These are phyloP conservation scores for Xestia sexstrigata DNA, from an alignment of 2,888 invertebrate genomes.

Conservation along the genomic window DNA sequence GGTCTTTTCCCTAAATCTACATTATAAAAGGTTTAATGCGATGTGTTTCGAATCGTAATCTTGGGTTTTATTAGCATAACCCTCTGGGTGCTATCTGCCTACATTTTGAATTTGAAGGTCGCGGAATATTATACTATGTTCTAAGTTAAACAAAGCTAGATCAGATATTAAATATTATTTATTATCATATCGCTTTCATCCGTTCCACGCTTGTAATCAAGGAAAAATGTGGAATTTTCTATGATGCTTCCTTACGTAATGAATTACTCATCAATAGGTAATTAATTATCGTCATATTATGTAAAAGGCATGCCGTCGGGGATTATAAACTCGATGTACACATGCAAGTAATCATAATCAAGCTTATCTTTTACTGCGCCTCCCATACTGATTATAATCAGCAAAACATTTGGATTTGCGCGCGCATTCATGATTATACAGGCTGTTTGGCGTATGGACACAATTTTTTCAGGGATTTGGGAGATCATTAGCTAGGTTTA, in stretches of 20 bases:
- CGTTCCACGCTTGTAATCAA: not conserved
- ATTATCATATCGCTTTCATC: not conserved
- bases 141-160: not conserved
- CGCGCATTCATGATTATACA: not conserved
- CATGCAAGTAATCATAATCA: conserved; percentile 18
- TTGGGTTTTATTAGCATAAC: conserved; percentile 36
- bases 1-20: conserved; percentile 43
- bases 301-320: conserved; percentile 14
- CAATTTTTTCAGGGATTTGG: no score
- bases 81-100: conserved; percentile 2
- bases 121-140: not conserved
- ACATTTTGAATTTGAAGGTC: conserved; percentile 18
- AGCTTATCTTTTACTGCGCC: conserved; percentile 24
- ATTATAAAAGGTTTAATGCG: conserved; percentile 43
- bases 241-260: conserved; percentile 29
- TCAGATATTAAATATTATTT: not conserved
- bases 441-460: no score
- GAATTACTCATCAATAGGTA: conserved; percentile 24
- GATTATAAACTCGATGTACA: conserved; percentile 33
- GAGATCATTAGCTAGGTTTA: no score
- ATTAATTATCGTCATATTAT: conserved; percentile 22
- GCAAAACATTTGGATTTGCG: conserved; percentile 17
- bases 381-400: conserved; percentile 21
- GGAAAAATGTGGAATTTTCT: conserved; percentile 34
- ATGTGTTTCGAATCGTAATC: conserved; percentile 40